phyloP scores from a whole-genome alignment of 2,888 invertebrate species.

The Parascotia fuliginaria region DNA sequence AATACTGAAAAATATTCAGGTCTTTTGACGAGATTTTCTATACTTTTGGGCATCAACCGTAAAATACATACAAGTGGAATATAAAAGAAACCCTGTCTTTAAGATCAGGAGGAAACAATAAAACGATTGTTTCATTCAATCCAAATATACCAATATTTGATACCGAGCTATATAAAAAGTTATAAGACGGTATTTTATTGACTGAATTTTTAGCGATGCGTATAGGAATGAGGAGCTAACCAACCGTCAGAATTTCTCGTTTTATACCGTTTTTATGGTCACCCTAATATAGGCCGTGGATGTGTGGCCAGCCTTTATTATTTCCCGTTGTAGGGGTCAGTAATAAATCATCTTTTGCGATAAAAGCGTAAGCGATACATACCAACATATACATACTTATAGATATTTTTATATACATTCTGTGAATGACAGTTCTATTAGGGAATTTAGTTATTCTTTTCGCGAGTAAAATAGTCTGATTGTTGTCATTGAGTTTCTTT shows the following conservation, averaged over 20 bases:
- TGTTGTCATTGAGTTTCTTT: slow-evolving; percentile 9
- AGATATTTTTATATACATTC: slow-evolving; percentile 14
- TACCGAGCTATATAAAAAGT: slow-evolving; percentile 14
- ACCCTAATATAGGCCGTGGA: slow-evolving; percentile 44
- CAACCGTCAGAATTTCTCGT: slow-evolving; percentile 32
- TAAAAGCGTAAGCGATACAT: slow-evolving; percentile 52
- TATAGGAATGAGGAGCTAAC: slow-evolving; percentile 38
- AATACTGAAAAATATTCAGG: too few relatives aligned
- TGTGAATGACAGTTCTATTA: slow-evolving; percentile 32
- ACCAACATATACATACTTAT: slow-evolving; percentile 5
- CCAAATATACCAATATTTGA: slow-evolving; percentile 25
- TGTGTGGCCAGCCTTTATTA: slow-evolving; percentile 61
- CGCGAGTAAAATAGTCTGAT: slow-evolving; percentile 1
- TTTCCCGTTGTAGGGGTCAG: slow-evolving; percentile 52
- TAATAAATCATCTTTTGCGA: slow-evolving; percentile 58
- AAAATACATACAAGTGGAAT: neutral
- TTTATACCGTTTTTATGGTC: slow-evolving; percentile 41
- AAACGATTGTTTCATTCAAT: slow-evolving; percentile 38
- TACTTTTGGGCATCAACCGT: neutral
- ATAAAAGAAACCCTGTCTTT: slow-evolving; percentile 25
- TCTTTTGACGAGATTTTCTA: too few relatives aligned
- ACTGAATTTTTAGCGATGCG: slow-evolving; percentile 21
- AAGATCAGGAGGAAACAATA: slow-evolving; percentile 20
- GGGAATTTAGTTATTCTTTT: slow-evolving; percentile 14
- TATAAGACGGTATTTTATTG: slow-evolving; percentile 31